Evolutionary conservation across 2,888 invertebrate species (phyloP), one percentile per base, ranked within the genome.

Genomic region (Cantharis rustica): DNA sequence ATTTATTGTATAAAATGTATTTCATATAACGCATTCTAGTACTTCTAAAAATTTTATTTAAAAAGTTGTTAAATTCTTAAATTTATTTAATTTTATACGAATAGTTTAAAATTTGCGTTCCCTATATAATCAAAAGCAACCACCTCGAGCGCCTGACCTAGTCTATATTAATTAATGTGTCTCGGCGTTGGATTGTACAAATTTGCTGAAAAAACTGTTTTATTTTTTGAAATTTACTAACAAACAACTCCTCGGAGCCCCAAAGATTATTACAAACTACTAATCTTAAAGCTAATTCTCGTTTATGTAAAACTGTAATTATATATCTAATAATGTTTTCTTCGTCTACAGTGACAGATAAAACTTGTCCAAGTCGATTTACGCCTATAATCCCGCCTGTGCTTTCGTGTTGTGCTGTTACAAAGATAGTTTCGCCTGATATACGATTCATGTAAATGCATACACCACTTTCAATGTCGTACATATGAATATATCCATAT

Each of bases 381-480:
- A 95, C 95, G 77, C 93, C 92, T 87, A 99, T 98, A 84, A 99
- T 98, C 47, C 99, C 99, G 69, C 97, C 96, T 68, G 97, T 96
- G 0, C 95, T 90, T 86, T 98, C 98, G 87, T 99, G 98, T 0
- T 97, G 96, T 1, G 98, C 98, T 0, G 99, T 99, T 68, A 99
- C 98, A 87, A 99, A 99, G 85, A 99, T 98, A 10, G 99, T 99
- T 86, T 99, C 99, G 7, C 96, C 96, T 69, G 98, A 98, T 87
- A 99, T 99, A 76, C 99, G 93, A 90, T 99, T 98, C 96, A 98
- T 98, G 90, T 98, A 99, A 87, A 99, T 98, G 88, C 98, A 98
- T 9, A 96, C 96, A 9, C 96, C 98, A 10, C 96, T 97, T 89
- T 99, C 99, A 83, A 99, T 95, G 87, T 99, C 99, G 87, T 98